Evolutionary conservation across 2,888 invertebrate species (phyloP).

Genomic region (Euproctis similis): DNA sequence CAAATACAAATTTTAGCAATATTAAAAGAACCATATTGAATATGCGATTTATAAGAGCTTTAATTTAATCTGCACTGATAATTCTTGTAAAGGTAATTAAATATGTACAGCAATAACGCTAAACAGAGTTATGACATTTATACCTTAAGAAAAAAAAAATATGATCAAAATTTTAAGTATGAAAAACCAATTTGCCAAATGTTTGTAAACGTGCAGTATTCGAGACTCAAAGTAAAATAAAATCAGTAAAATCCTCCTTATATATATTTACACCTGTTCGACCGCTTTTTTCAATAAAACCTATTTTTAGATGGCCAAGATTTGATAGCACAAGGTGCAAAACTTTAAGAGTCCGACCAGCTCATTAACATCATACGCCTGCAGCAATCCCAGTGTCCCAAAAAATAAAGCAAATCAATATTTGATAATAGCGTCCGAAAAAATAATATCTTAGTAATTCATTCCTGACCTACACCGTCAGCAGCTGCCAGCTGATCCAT

Average conservation of each 20-base stretch:
- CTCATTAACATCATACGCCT: constrained; percentile 52
- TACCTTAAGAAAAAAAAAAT: too few relatives aligned
- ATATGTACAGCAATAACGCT: too few relatives aligned
- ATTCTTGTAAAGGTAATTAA: too few relatives aligned
- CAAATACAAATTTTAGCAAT: too few relatives aligned
- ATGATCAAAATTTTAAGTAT: too few relatives aligned
- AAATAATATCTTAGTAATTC: constrained; percentile 57
- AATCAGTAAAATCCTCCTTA: constrained; percentile 26
- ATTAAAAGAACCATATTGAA: too few relatives aligned
- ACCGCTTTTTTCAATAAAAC: constrained; percentile 49
- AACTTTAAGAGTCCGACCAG: constrained; percentile 50
- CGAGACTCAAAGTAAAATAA: too few relatives aligned
- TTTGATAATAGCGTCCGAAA: constrained; percentile 53
- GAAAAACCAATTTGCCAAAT: too few relatives aligned
- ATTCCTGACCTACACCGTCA: constrained; percentile 58
- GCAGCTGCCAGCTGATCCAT: constrained; percentile 60
- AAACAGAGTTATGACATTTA: too few relatives aligned
- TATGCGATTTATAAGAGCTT: too few relatives aligned
- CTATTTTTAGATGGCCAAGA: constrained; percentile 37
- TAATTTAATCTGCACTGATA: too few relatives aligned
- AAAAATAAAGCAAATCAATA: constrained; percentile 63
- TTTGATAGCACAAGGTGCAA: constrained; percentile 68
- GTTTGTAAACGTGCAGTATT: too few relatives aligned
- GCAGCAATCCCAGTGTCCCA: constrained; percentile 38
- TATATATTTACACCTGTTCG: constrained; percentile 60